Conservation (phyloP, 2,797 vertebrate genomes). For the Adelosebastes latens region DNA sequence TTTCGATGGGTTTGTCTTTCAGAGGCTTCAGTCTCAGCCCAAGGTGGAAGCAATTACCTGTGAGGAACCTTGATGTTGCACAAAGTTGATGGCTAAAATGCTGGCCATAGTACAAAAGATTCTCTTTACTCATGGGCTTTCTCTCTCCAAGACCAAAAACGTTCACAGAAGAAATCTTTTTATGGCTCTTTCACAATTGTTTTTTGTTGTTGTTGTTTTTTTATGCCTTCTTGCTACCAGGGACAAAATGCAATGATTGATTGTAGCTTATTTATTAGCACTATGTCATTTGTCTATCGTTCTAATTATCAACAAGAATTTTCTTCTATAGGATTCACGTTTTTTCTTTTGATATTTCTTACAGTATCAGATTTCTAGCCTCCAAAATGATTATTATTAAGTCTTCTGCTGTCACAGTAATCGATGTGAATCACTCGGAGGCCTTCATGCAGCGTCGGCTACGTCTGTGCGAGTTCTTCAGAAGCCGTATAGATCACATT, state of each 20-base stretch:
- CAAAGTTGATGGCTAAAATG: slow-evolving; percentile 47
- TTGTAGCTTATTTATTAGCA: background rate
- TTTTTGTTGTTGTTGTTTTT: background rate
- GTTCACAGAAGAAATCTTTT: background rate
- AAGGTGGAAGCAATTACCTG: slow-evolving; percentile 78
- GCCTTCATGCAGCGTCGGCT: slow-evolving; percentile 31
- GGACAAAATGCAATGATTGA: background rate
- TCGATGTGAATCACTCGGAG: slow-evolving; percentile 25
- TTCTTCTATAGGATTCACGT: background rate
- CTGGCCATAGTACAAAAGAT: slow-evolving; percentile 28
- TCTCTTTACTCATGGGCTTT: slow-evolving; percentile 6
- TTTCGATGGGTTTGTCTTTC: slow-evolving; percentile 51
- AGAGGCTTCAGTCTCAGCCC: slow-evolving; percentile 38
- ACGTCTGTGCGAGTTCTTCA: slow-evolving; percentile 16
- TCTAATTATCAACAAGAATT: background rate
- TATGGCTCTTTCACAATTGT: background rate
- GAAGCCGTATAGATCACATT: slow-evolving; percentile 43
- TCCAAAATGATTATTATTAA: slow-evolving; percentile 19
- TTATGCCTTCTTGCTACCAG: background rate
- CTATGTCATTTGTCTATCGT: background rate
- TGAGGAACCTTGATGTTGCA: slow-evolving; percentile 53
- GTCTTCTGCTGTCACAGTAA: slow-evolving; percentile 23
- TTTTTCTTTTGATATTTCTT: background rate
- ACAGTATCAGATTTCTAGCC: slow-evolving; percentile 2
- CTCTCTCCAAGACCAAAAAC: slow-evolving; percentile 24